Percentiles rank a stretch among this genome's conserved stretches.
These are phyloP conservation scores for Halichoerus grypus DNA, from an alignment of 2,113 vertebrate species.

Conservation along the genomic window DNA sequence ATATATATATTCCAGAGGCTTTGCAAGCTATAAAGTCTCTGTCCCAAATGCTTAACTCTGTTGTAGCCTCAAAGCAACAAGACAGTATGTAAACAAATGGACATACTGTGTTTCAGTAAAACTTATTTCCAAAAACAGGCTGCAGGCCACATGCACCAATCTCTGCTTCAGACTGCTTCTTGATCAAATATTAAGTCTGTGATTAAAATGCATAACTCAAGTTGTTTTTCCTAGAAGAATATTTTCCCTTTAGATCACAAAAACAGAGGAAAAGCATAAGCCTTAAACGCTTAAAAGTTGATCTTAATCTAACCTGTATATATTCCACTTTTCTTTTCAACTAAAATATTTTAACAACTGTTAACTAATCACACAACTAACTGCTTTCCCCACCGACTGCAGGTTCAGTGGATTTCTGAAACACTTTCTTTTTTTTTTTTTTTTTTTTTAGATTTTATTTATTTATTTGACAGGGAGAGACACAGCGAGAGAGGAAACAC, in stretches of 20 bases:
- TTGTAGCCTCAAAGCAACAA: background rate
- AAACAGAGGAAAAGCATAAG: background rate
- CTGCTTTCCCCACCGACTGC: background rate
- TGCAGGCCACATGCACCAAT: background rate
- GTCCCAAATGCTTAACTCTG: background rate
- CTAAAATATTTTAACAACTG: conserved; percentile 37
- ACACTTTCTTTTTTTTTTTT: conserved; percentile 4
- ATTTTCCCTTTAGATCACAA: conserved; percentile 18
- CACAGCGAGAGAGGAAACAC: too few relatives aligned
- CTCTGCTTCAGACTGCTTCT: background rate
- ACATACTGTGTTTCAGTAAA: background rate
- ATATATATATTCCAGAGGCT: background rate
- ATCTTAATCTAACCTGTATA: conserved; percentile 19
- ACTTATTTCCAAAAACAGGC: background rate
- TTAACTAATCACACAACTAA: conserved; percentile 42
- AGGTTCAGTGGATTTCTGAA: background rate
- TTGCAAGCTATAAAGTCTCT: background rate
- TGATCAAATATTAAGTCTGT: conserved; percentile 36
- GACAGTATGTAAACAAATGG: background rate
- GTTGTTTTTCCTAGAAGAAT: background rate
- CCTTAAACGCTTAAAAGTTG: background rate
- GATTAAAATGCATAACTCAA: background rate
- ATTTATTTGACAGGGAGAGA: too few relatives aligned
- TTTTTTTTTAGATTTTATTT: too few relatives aligned
- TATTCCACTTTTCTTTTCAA: background rate